Base-by-base conservation (phyloP, 1,140 invertebrate species). In the Ips nitidus region DNA sequence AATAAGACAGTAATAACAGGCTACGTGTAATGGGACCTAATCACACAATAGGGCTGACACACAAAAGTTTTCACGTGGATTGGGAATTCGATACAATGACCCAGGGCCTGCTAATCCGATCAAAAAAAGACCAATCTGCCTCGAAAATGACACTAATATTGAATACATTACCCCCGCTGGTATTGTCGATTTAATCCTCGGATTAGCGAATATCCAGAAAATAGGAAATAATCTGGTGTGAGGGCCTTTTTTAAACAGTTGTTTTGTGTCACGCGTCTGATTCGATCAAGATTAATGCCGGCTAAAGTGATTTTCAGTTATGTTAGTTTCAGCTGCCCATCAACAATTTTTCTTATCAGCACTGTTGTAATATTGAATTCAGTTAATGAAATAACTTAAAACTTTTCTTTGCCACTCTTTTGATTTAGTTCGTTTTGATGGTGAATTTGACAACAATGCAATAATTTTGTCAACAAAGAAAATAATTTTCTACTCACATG, bases 81-180 rank as follows among this genome's bases (percentile, higher is more conserved):
- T 61, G 59, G 59, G 59, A 42, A 61, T 22, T 22, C 62, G 53
- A 53, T 53, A 55, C 63, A 66, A 66, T 50, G 41, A 22, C 22
- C 22, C 22, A 22, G 22, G 63, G 39, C 4, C n/a, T 3, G 41
- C 8, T 71, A 71, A 71, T 71, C 69, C 69, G 62, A 60, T 71
- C 63, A 66, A 61, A 70, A 70, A 70, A 71, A 38, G 69, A 57
- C 60, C 69, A 66, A 71, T 66, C 66, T 71, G 55, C 66, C 50
- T 71, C 59, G 69, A 57, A 71, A 66, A 66, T 60, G 52, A 58
- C 63, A 59, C 63, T 71, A 66, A 66, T 66, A 71, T 47, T 66
- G 69, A 71, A 71, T 71, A 71, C 55, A 71, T 71, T 71, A 71
- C 63, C 62, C 43, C n/a, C 7, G 22, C 22, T 36, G 55, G 56